phyloP scores from a whole-genome alignment of 2,888 invertebrate species.

The Dicyrtoma fusca region DNA sequence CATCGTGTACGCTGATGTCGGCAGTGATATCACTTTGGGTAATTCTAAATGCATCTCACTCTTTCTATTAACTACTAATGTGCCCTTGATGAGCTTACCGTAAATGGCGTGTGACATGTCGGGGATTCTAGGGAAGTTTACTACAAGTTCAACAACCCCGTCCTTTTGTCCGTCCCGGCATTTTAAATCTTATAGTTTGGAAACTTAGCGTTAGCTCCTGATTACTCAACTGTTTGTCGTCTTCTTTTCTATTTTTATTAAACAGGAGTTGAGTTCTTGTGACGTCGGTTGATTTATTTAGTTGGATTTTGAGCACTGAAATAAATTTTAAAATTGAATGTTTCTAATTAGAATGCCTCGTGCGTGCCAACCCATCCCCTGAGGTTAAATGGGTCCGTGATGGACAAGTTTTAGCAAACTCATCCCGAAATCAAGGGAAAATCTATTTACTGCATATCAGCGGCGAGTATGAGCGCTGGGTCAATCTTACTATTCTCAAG shows the following conservation, averaged over 20 bases:
- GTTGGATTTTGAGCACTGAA: no score
- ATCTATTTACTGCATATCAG: constrained; percentile 50
- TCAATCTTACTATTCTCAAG: constrained; percentile 79
- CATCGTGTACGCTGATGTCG: constrained; percentile 75
- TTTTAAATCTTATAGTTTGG: no score
- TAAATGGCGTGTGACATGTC: no score
- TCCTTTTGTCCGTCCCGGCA: no score
- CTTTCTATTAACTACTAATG: background rate
- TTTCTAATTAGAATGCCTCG: constrained; percentile 69
- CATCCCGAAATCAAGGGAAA: constrained; percentile 46
- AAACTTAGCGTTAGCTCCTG: no score
- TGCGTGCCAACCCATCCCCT: constrained; percentile 69
- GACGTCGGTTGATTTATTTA: no score
- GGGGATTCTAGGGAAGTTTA: no score
- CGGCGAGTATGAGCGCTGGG: constrained; percentile 67
- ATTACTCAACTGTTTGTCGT: no score
- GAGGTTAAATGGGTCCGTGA: constrained; percentile 72
- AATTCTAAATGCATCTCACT: background rate
- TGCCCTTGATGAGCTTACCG: background rate
- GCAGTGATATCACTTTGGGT: constrained; percentile 71
- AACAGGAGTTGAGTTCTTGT: no score
- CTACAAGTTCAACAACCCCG: no score
- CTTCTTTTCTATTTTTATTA: no score
- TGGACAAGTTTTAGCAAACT: constrained; percentile 61
- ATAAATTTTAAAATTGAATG: background rate